Percentiles rank a stretch among this genome's conserved stretches.
Conservation (phyloP, 2,888 invertebrate genomes). For the Cantharis nigra region DNA sequence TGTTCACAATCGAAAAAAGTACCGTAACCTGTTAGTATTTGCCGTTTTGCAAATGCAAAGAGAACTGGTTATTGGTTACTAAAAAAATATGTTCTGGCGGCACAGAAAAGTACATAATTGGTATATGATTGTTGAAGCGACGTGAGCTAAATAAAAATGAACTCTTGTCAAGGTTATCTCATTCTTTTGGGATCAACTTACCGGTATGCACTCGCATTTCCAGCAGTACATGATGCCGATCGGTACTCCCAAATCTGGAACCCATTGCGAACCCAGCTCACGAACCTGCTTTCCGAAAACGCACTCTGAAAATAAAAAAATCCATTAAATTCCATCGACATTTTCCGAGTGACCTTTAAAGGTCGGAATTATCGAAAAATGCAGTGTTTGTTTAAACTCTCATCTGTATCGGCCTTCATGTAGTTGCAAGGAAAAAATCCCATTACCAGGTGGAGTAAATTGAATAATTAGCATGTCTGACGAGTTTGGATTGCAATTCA, state of each 20-base stretch:
- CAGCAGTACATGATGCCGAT: constrained; percentile 95
- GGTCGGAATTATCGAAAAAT: background rate
- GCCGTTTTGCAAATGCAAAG: constrained; percentile 34
- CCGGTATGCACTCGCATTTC: constrained; percentile 92
- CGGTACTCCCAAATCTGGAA: constrained; percentile 89
- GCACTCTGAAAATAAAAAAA: constrained; percentile 77
- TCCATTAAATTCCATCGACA: background rate
- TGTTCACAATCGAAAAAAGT: constrained; percentile 28
- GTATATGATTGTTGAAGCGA: constrained; percentile 34
- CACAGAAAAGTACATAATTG: constrained; percentile 36
- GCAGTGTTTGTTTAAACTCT: background rate
- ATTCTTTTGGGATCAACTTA: constrained; percentile 63
- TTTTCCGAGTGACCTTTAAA: background rate
- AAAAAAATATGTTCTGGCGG: constrained; percentile 26
- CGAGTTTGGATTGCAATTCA: background rate
- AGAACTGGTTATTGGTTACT: constrained; percentile 34
- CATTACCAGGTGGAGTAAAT: background rate
- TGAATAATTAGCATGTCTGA: background rate
- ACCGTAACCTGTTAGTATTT: constrained; percentile 34
- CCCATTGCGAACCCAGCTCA: constrained; percentile 90
- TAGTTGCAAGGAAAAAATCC: background rate
- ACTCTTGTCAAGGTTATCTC: constrained; percentile 28
- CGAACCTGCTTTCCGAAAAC: constrained; percentile 86
- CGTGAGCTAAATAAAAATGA: constrained; percentile 33
- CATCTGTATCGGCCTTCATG: background rate